Percentiles rank a stretch among this genome's conserved stretches.
phyloP scores from a whole-genome alignment of 2,888 invertebrate genomes.

The Catocala fraxini region DNA sequence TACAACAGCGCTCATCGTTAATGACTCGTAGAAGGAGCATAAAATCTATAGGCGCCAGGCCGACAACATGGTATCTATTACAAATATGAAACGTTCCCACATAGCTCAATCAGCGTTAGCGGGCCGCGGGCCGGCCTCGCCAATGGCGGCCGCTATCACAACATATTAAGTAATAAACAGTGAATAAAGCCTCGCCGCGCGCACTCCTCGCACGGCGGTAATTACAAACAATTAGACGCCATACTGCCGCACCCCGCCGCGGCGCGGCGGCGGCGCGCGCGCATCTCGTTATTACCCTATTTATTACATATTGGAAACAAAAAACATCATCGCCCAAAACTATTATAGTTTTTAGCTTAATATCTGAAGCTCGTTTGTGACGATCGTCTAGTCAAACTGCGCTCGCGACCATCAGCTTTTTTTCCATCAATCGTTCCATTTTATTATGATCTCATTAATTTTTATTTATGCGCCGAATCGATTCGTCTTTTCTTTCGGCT shows the following conservation, averaged over 20 bases:
- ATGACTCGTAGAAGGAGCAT: constrained; percentile 40
- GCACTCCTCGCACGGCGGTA: constrained; percentile 64
- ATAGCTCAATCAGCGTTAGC: constrained; percentile 57
- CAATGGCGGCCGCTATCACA: constrained; percentile 64
- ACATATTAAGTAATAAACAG: constrained; percentile 85
- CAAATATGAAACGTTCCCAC: constrained; percentile 54
- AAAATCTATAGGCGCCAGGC: constrained; percentile 44
- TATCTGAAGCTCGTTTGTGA: constrained; percentile 46
- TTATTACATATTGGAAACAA: constrained; percentile 82
- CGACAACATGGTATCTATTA: constrained; percentile 29
- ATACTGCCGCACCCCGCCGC: constrained; percentile 63
- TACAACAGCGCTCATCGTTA: constrained; percentile 34
- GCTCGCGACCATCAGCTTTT: constrained; percentile 24
- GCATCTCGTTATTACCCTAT: constrained; percentile 69
- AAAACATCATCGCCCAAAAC: constrained; percentile 62
- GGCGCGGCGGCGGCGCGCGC: constrained; percentile 49
- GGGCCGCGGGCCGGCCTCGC: constrained; percentile 39
- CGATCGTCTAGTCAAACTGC: constrained; percentile 23
- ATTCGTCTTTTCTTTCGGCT: constrained; percentile 50
- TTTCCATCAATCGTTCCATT: constrained; percentile 40
- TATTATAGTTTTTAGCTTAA: constrained; percentile 61
- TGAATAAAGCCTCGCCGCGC: constrained; percentile 67
- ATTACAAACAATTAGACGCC: constrained; percentile 82
- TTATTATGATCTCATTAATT: constrained; percentile 52
- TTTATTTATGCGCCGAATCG: constrained; percentile 52